Evolutionary conservation across 2,888 invertebrate genomes (phyloP), one percentile per base, ranked within the genome.

Genomic region (Lapara coniferarum): DNA sequence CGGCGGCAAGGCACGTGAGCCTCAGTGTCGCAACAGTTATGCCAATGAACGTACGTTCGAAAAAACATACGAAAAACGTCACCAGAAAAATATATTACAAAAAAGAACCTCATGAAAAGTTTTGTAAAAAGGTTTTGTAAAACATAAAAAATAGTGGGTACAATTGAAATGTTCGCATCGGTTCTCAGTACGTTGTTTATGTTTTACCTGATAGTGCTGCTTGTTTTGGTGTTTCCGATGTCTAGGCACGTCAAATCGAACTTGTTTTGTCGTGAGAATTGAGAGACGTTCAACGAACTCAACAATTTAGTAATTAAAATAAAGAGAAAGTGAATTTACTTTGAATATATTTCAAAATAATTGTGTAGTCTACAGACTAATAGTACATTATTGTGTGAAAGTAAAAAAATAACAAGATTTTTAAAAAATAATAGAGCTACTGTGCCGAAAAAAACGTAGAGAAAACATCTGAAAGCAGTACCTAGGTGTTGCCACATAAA

Each of bases 171-270:
- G 85, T 77, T 91, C 58, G 81, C 85, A 5, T 81, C 85, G 53
- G 74, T 92, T 10, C 71, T 91, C 67, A 87, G 92, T 0, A 87
- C 89, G 0, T 70, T 91, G 30, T 89, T 93, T 72, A 84, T 93
- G 82, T 76, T 91, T 13, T 93, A 93, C 77, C 78, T 93, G 58
- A 82, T 93, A 71, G 85, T 90, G 57, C 75, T 93, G n/a, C 71
- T 92, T 0, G 82, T 91, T 7, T 72, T 93, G 8, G 82, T 91
- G 57, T 93, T 93, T 72, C 92, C 93, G 13, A 74, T 93, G 72
- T 93, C 93, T 3, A 90, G 88, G 71, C 91, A 93, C 74, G 87
- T 82, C 13, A 87, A 81, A 66, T 74, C 76, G 13, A 78, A 69
- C 69, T 69, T 80, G 66, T 74, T 77, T 63, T 59, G 46, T 59